These are phyloP conservation scores for Ptyas mucosa DNA, from an alignment of 2,113 vertebrate genomes.

Conservation along the genomic window DNA sequence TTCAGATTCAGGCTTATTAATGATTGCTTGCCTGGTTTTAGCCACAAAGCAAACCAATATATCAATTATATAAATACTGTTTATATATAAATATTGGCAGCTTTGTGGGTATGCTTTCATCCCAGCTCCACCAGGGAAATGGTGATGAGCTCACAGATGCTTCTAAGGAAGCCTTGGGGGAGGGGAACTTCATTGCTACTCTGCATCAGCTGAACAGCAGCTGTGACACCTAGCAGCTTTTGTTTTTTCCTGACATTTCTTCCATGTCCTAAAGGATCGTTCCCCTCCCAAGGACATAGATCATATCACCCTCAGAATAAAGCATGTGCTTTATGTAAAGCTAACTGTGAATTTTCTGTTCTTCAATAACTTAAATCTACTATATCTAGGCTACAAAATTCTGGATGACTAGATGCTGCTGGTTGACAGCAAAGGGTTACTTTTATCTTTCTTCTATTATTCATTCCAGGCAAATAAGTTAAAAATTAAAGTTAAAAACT, in stretches of 20 bases:
- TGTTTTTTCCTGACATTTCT: constrained; percentile 5
- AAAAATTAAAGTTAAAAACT: background rate
- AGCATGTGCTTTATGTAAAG: background rate
- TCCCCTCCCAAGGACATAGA: background rate
- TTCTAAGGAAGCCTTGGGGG: background rate
- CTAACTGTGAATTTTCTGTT: background rate
- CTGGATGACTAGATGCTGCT: background rate
- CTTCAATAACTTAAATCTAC: background rate
- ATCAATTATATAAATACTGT: constrained; percentile 20
- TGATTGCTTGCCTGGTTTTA: background rate
- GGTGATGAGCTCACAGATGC: background rate
- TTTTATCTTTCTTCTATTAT: background rate
- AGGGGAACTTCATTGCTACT: background rate
- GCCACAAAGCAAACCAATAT: constrained; percentile 2
- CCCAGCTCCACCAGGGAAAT: background rate
- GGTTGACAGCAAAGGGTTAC: background rate
- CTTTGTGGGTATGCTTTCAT: constrained; percentile 19
- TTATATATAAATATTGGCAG: too few relatives aligned
- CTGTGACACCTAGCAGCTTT: background rate
- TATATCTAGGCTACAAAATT: background rate
- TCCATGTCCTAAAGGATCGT: background rate
- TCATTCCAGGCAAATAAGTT: background rate
- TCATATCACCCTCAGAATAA: background rate
- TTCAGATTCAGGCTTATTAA: constrained; percentile 10
- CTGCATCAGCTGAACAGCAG: background rate